phyloP scores from a whole-genome alignment of 2,113 vertebrate genomes.

The Microtus ochrogaster region DNA sequence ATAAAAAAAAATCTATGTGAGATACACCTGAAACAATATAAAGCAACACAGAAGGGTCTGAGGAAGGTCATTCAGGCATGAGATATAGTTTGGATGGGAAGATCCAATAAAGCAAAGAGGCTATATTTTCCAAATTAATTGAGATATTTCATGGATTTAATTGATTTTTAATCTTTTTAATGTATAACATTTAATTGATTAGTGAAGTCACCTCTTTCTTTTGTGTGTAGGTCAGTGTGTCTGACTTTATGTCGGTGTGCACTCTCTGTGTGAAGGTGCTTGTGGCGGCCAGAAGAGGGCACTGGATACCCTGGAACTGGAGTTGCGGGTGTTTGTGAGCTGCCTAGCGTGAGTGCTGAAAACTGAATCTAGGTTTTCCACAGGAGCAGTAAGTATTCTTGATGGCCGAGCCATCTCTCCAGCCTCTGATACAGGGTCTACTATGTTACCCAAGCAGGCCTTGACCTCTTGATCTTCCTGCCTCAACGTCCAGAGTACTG shows the following conservation, averaged over 20 bases:
- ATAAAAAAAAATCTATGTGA: neutral
- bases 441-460: neutral
- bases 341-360: neutral
- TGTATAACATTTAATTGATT: neutral
- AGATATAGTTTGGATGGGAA: neutral
- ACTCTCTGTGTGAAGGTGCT: neutral
- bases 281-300: neutral
- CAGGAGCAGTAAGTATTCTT: neutral
- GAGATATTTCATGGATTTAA: neutral
- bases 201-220: neutral
- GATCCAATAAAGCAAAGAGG: neutral
- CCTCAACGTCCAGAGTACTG: neutral
- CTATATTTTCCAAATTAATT: neutral
- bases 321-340: neutral
- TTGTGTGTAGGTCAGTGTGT: neutral
- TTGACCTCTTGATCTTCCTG: neutral
- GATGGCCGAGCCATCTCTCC: neutral
- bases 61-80: neutral
- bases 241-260: neutral
- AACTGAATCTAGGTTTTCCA: neutral
- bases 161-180: neutral
- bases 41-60: neutral
- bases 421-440: neutral
- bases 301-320: neutral
- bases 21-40: neutral